Evolutionary conservation across 2,888 invertebrate species (phyloP).

Genomic region (Blastobasis lacticolella): DNA sequence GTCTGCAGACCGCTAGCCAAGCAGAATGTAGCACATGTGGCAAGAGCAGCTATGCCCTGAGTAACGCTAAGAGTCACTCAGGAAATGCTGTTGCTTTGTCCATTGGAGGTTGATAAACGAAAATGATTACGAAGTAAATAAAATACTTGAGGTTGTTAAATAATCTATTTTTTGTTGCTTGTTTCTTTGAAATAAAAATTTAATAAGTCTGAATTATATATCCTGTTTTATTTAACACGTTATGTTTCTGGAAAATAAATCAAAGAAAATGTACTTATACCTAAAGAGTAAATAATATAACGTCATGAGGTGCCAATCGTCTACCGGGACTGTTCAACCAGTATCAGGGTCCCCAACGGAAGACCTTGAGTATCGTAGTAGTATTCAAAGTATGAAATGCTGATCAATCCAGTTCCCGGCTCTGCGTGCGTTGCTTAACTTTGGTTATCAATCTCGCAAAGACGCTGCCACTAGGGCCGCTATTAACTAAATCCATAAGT

Average conservation of each 20-base stretch:
- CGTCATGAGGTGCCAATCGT: no score
- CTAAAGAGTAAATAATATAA: neutral
- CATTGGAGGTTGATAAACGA: conserved; percentile 39
- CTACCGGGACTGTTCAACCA: no score
- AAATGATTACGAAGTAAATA: neutral
- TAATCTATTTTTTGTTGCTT: no score
- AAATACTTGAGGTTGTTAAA: neutral
- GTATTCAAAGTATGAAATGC: no score
- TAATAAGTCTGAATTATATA: neutral
- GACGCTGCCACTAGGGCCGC: no score
- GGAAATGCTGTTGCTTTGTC: conserved; percentile 59
- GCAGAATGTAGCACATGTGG: conserved; percentile 49
- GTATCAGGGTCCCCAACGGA: no score
- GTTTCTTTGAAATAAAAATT: neutral
- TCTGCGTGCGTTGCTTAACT: no score
- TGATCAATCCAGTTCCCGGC: no score
- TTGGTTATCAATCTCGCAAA: no score
- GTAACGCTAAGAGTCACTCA: conserved; percentile 55
- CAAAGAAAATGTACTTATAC: neutral
- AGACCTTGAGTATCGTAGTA: no score
- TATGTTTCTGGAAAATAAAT: neutral
- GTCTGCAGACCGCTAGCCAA: conserved; percentile 32
- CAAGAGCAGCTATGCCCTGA: conserved; percentile 50
- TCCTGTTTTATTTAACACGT: neutral
- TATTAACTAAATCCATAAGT: no score